Conservation (phyloP, 1,140 invertebrate species). For the Armadillidium nasatum region DNA sequence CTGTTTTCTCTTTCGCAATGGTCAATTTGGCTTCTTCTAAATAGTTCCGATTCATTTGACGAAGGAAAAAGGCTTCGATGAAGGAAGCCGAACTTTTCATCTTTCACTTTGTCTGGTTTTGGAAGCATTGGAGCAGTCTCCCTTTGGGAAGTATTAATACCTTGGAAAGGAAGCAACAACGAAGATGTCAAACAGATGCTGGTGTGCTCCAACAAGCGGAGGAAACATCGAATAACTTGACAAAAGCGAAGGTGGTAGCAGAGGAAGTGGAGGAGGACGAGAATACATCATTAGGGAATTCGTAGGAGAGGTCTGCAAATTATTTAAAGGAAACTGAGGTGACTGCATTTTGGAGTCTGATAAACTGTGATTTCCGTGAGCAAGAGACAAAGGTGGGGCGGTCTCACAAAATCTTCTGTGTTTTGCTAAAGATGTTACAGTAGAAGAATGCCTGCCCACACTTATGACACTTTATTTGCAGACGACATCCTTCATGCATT, state of each 20-base stretch:
- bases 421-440: conserved; percentile 66
- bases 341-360: conserved; percentile 57
- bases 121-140: neutral
- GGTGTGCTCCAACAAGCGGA: conserved; percentile 36
- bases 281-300: conserved; percentile 46
- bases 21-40: neutral
- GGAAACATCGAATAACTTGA: conserved; percentile 39
- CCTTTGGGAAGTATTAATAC: neutral
- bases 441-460: conserved; percentile 86
- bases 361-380: conserved; percentile 59
- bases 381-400: conserved; percentile 52
- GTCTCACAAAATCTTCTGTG: conserved; percentile 60
- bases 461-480: conserved; percentile 84
- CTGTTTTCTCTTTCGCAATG: neutral
- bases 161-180: conserved; percentile 38
- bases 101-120: neutral
- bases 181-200: conserved; percentile 39
- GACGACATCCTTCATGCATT: conserved; percentile 89
- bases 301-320: conserved; percentile 47
- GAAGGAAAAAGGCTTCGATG: neutral
- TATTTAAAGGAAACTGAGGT: conserved; percentile 62
- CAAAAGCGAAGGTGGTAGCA: conserved; percentile 39
- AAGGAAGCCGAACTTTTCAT: neutral
- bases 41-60: neutral
- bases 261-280: conserved; percentile 34